Conservation (phyloP, 2,888 invertebrate species). For the Nomada fucata region DNA sequence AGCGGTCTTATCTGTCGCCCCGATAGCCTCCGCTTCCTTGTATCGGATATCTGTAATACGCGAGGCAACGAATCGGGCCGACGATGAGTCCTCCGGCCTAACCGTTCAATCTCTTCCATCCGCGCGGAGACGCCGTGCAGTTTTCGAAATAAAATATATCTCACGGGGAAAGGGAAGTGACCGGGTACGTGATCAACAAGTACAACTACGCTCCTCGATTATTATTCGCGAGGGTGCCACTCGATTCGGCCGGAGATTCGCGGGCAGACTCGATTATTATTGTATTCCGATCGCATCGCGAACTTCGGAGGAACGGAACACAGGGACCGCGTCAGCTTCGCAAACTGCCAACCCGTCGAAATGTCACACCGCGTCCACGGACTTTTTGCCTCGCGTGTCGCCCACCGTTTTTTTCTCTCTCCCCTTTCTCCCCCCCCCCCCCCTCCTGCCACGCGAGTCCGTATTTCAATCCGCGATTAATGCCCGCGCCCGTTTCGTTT, state of each 20-base stretch:
- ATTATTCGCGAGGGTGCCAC: conserved; percentile 40
- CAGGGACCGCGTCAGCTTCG: conserved; percentile 49
- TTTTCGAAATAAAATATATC: not conserved
- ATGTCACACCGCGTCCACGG: conserved; percentile 50
- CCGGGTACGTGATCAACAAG: conserved; percentile 56
- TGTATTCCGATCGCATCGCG: conserved; percentile 70
- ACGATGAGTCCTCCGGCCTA: no score
- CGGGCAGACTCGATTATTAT: conserved; percentile 35
- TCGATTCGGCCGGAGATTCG: conserved; percentile 14
- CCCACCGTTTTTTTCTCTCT: not conserved
- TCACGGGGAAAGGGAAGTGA: not conserved
- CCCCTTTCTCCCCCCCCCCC: not conserved
- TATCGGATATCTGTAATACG: not conserved
- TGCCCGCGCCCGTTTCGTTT: no score
- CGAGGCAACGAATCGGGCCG: not conserved
- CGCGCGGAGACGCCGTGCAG: no score
- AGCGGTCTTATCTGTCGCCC: conserved; percentile 53
- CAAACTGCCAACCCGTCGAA: conserved; percentile 65
- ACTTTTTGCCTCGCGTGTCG: conserved; percentile 12
- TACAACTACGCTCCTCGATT: conserved; percentile 28
- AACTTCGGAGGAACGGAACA: conserved; percentile 49
- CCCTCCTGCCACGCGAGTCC: no score
- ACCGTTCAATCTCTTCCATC: no score
- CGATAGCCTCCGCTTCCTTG: not conserved
- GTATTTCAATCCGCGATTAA: not conserved